A percentile compares a stretch with the other conserved stretches of the same genome.
Evolutionary conservation across 2,797 vertebrate genomes (phyloP).

Genomic region (Lycodopsis pacificus): DNA sequence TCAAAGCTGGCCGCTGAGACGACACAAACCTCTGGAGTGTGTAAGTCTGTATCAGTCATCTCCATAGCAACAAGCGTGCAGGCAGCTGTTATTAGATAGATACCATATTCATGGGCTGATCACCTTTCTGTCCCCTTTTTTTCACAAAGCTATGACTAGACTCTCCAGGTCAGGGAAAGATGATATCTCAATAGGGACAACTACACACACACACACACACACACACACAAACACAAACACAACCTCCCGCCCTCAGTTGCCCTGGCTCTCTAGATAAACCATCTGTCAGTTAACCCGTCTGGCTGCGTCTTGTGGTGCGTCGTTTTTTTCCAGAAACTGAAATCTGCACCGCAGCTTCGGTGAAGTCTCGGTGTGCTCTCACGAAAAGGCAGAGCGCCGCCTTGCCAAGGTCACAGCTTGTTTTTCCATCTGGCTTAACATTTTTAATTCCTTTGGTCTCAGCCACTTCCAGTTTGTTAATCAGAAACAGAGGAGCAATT

Average conservation of each 20-base stretch:
- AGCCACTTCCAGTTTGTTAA: slow-evolving; percentile 53
- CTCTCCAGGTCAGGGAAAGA: too few species aligned
- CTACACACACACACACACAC: too few species aligned
- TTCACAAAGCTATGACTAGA: neutral
- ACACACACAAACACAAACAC: too few species aligned
- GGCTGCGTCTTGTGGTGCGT: neutral
- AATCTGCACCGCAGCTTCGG: slow-evolving; percentile 1
- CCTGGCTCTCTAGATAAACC: neutral
- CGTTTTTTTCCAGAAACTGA: slow-evolving; percentile 26
- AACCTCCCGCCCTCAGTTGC: neutral
- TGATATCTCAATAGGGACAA: too few species aligned
- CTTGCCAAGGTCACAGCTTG: slow-evolving; percentile 29
- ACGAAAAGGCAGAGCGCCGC: slow-evolving; percentile 10
- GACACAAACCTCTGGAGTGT: slow-evolving; percentile 30
- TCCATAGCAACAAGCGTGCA: slow-evolving; percentile 29
- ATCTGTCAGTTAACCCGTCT: neutral
- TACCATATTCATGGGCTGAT: slow-evolving; percentile 1
- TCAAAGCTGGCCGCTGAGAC: slow-evolving; percentile 44
- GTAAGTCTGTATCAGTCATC: slow-evolving; percentile 16
- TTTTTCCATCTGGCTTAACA: slow-evolving; percentile 43
- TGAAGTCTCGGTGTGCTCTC: slow-evolving; percentile 35
- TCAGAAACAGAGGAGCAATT: slow-evolving; percentile 55
- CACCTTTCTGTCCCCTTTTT: neutral
- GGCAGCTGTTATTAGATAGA: slow-evolving; percentile 22
- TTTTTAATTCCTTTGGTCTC: slow-evolving; percentile 37